phyloP scores from a whole-genome alignment of 2,797 vertebrate genomes.

The Setipinna tenuifilis region DNA sequence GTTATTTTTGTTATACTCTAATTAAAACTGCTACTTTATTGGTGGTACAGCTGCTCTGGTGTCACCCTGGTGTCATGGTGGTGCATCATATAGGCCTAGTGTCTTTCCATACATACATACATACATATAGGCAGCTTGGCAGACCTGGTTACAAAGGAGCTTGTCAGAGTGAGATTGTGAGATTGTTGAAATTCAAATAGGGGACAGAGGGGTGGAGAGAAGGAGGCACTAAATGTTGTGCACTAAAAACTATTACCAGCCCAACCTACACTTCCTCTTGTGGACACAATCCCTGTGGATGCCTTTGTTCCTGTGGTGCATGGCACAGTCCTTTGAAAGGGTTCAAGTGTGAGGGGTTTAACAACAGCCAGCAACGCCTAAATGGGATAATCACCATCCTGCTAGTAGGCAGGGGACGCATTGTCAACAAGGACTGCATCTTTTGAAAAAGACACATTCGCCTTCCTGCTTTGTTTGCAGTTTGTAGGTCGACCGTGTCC shows the following conservation, averaged over 20 bases:
- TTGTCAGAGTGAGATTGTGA: neutral
- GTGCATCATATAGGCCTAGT: too few species aligned
- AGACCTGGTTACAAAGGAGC: neutral
- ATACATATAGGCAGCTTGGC: neutral
- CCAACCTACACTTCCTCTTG: constrained; percentile 27
- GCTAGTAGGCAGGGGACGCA: constrained; percentile 25
- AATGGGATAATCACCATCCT: neutral
- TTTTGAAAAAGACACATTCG: neutral
- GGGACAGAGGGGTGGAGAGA: neutral
- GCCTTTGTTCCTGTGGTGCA: constrained; percentile 46
- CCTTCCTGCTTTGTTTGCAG: neutral
- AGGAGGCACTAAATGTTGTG: neutral
- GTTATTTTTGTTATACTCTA: too few species aligned
- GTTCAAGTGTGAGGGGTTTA: constrained; percentile 45
- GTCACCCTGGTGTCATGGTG: too few species aligned
- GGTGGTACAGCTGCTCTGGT: neutral
- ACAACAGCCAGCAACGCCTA: constrained; percentile 9
- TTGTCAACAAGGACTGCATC: neutral
- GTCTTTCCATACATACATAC: neutral
- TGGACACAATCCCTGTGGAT: constrained; percentile 41
- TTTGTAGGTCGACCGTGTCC: neutral
- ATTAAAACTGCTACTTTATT: neutral
- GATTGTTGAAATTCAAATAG: neutral
- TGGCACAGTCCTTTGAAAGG: constrained; percentile 31
- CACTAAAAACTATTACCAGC: neutral